A percentile compares a stretch with the other conserved stretches of the same genome.
Conservation (phyloP, 2,888 invertebrate genomes). For the Neria commutata region DNA sequence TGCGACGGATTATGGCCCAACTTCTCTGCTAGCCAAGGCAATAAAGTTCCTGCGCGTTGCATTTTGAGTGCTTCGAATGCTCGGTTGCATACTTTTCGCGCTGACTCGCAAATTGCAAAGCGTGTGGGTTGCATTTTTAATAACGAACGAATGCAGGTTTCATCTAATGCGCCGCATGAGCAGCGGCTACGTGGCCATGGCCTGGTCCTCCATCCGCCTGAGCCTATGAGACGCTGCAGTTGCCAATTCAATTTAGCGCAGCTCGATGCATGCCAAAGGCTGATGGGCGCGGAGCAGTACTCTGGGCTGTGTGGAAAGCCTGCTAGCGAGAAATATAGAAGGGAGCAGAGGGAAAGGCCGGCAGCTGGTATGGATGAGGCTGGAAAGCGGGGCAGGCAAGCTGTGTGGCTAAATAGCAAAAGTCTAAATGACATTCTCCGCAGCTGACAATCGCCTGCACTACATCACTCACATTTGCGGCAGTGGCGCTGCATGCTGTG, state of each 20-base stretch:
- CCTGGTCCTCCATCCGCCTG: too few species aligned
- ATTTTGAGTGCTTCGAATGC: too few species aligned
- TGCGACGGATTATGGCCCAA: too few species aligned
- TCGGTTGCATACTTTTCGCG: too few species aligned
- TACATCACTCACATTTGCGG: too few species aligned
- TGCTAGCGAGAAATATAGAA: not conserved
- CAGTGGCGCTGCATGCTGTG: too few species aligned
- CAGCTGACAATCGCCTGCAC: not conserved
- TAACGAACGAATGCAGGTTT: not conserved
- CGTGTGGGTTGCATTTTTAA: constrained; percentile 3
- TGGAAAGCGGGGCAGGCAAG: too few species aligned
- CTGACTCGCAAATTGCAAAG: not conserved
- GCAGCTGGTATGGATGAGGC: not conserved
- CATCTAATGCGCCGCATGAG: not conserved
- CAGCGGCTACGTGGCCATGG: too few species aligned
- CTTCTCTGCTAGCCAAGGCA: too few species aligned
- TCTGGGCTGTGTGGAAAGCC: not conserved
- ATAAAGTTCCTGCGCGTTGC: too few species aligned
- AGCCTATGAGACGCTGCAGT: not conserved
- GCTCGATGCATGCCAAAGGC: not conserved
- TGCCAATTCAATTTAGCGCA: constrained; percentile 3
- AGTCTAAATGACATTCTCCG: not conserved
- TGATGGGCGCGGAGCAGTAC: not conserved
- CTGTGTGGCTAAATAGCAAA: not conserved
- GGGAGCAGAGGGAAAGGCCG: not conserved